These are phyloP conservation scores for Gastracanthus pulcherrimus DNA, from an alignment of 2,888 invertebrate genomes.

Conservation along the genomic window DNA sequence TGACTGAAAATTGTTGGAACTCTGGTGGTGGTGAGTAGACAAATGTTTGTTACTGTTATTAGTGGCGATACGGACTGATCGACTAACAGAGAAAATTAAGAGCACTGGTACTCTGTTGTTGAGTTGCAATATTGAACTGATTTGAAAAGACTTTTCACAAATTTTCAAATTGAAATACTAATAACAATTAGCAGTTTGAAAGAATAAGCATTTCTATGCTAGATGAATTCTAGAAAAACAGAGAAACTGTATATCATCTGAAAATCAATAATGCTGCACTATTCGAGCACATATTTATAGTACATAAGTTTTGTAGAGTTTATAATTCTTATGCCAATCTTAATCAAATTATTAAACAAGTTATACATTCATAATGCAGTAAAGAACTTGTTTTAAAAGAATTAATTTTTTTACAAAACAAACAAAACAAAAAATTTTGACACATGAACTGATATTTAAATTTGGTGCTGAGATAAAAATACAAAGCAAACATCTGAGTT, in stretches of 20 bases:
- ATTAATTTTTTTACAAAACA: not conserved
- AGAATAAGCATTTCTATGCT: not conserved
- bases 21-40: slow-evolving; percentile 85
- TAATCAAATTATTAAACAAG: too few relatives aligned
- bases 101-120: slow-evolving; percentile 49
- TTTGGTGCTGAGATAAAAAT: not conserved
- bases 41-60: slow-evolving; percentile 4
- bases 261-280: not conserved
- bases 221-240: not conserved
- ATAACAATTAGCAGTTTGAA: not conserved
- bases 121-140: not conserved
- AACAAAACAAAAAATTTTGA: not conserved
- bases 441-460: not conserved
- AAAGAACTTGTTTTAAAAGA: not conserved
- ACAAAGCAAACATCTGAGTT: not conserved
- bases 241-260: not conserved
- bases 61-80: not conserved
- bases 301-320: not conserved
- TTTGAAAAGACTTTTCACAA: not conserved
- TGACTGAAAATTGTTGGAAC: slow-evolving; percentile 90
- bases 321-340: not conserved
- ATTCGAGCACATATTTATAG: not conserved
- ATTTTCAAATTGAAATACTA: not conserved
- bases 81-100: slow-evolving; percentile 43
- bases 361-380: too few relatives aligned